A percentile compares a stretch with the other conserved stretches of the same genome.
phyloP scores from a whole-genome alignment of 2,888 invertebrate genomes.

The Aphodius sticticus region DNA sequence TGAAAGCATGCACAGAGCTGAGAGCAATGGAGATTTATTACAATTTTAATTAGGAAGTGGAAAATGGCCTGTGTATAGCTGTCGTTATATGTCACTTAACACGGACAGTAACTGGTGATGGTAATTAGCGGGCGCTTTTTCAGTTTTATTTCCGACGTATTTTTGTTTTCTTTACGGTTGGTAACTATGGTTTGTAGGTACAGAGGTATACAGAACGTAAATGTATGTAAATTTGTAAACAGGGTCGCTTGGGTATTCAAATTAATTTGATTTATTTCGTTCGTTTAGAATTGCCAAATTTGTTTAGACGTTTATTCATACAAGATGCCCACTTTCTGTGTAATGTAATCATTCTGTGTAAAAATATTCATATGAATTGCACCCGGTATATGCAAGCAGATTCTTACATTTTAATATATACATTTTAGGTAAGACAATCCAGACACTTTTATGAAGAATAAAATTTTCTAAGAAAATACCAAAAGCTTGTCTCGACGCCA shows the following conservation, averaged over 20 bases:
- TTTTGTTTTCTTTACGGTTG: not conserved
- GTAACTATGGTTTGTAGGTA: not conserved
- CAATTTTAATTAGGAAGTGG: slow-evolving; percentile 46
- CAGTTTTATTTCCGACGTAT: not conserved
- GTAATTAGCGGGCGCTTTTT: slow-evolving; percentile 21
- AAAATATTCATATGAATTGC: too few relatives aligned
- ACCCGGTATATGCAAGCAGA: too few relatives aligned
- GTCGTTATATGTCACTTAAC: slow-evolving; percentile 33
- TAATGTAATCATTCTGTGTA: too few relatives aligned
- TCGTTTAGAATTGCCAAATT: not conserved
- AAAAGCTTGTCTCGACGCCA: too few relatives aligned
- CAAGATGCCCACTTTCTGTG: too few relatives aligned
- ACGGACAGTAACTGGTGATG: slow-evolving; percentile 26
- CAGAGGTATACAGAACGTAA: not conserved
- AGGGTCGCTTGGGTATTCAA: not conserved
- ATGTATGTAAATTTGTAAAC: not conserved
- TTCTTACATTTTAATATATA: too few relatives aligned
- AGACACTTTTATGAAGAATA: too few relatives aligned
- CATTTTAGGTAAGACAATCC: too few relatives aligned
- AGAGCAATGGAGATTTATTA: slow-evolving; percentile 48
- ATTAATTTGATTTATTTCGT: not conserved
- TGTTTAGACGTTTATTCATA: not conserved
- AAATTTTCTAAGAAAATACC: too few relatives aligned
- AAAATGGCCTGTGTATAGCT: slow-evolving; percentile 39
- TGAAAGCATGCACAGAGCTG: slow-evolving; percentile 26